Conservation (phyloP, 2,888 invertebrate genomes). For the Coleophora deauratella region DNA sequence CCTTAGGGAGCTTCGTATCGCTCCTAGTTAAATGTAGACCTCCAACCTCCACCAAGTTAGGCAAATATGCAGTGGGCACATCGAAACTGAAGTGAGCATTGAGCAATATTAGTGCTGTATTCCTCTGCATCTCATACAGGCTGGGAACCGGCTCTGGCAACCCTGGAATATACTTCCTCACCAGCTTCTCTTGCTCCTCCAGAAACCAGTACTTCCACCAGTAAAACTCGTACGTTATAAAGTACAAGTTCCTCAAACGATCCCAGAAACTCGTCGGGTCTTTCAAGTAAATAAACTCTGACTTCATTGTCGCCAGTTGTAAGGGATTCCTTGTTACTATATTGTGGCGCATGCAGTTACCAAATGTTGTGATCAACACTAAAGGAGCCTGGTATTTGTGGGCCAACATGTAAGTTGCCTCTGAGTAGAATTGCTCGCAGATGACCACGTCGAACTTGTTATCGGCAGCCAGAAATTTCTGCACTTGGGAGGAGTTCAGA, state of each 20-base stretch:
- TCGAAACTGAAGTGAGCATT: slow-evolving; percentile 70
- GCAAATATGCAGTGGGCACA: slow-evolving; percentile 58
- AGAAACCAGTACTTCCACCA: slow-evolving; percentile 56
- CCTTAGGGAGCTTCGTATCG: slow-evolving; percentile 40
- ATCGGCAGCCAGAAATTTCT: slow-evolving; percentile 39
- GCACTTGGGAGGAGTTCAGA: slow-evolving; percentile 43
- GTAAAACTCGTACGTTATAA: slow-evolving; percentile 48
- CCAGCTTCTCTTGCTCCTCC: slow-evolving; percentile 45
- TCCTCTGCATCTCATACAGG: slow-evolving; percentile 48
- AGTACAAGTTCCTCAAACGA: slow-evolving; percentile 65
- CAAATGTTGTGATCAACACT: slow-evolving; percentile 49
- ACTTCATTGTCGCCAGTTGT: slow-evolving; percentile 46
- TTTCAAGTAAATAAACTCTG: slow-evolving; percentile 47
- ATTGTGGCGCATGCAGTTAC: slow-evolving; percentile 60
- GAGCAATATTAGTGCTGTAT: slow-evolving; percentile 54
- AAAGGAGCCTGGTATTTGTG: slow-evolving; percentile 61
- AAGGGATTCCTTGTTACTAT: slow-evolving; percentile 49
- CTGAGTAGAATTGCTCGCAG: slow-evolving; percentile 63
- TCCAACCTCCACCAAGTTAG: slow-evolving; percentile 73
- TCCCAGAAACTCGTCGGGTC: slow-evolving; percentile 68
- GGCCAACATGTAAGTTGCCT: slow-evolving; percentile 54
- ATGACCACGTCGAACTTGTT: slow-evolving; percentile 60
- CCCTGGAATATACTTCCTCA: slow-evolving; percentile 44
- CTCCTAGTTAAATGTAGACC: slow-evolving; percentile 64
- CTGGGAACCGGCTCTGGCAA: slow-evolving; percentile 48